Evolutionary conservation across 2,797 vertebrate species (phyloP), one percentile per base, ranked within the genome.

Genomic region (Sebastes vulpes): DNA sequence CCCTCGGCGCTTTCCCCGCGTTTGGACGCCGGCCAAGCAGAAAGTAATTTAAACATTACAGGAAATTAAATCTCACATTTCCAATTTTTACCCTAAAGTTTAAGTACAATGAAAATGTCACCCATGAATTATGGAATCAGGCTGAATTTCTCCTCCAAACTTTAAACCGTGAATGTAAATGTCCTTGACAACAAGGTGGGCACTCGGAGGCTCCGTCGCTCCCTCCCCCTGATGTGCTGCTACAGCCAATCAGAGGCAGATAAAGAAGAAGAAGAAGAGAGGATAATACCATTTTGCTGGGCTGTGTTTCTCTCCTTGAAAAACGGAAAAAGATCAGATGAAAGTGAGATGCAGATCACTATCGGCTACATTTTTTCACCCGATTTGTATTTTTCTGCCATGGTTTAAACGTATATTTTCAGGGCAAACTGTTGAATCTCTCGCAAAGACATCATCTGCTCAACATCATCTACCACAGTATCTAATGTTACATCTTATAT

Each of bases 51-150:
- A 97, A 98, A 98, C 97, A 98, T 98, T 97, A 97, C 97, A 97
- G 97, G 97, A 98, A 99, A 99, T 98, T 97, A 98, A 98, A 98
- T 98, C 97, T 98, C 97, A 96, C 96, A 97, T 97, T 98, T 98
- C 97, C 97, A 93, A 98, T 93, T 98, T 97, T 97, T 97, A 95
- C 95, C 96, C 96, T 97, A 97, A 97, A 97, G 96, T 98, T 98
- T 97, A 97, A 93, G 96, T 97, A 97, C 97, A 98, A 97, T 97
- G 96, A 98, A 98, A 98, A 97, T 97, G 97, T 97, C 97, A 97
- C 93, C 95, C 95, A 96, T 97, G 97, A 98, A 98, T 98, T 98
- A 98, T 97, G 96, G 96, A 97, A 97, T 97, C 97, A 96, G 95
- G 97, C 96, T 96, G 96, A 96, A 96, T 97, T 96, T 96, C 96